Base-by-base conservation (phyloP, 2,888 invertebrate species). In the Pseudanteris insignis region DNA sequence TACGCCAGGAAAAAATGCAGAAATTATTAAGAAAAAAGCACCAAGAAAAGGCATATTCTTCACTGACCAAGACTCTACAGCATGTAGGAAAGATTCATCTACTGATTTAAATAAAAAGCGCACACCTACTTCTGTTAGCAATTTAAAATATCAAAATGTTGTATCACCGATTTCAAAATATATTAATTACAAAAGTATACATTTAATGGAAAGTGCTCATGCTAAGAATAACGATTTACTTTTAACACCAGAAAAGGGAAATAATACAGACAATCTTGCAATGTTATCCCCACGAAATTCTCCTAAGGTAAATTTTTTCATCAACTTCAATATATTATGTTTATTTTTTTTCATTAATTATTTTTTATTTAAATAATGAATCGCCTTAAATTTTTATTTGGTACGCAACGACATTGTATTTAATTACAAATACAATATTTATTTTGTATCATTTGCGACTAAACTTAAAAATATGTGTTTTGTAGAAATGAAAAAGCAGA, bases 151-250 rank as follows among this genome's bases (percentile, higher is more conserved):
- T 14, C 59, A 70, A n/a, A 69, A 65, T 5, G 65, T 78, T 2
- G 59, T 68, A 25, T 77, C 77, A 4, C 78, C 78, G 0, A 64
- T 78, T 2, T 70, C 69, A 14, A 65, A 71, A 44, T 78, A 78
- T 21, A 76, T 78, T 24, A 67, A 62, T 28, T 71, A 75, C 2
- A 73, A 70, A 0, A 71, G 74, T 48, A 62, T 61, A n/a, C 65
- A 70, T 38, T 66, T 76, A 2, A 60, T 76, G 18, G 68, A 73
- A 29, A 77, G 75, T 55, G 57, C 69, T 10, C 70, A 46, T 1
- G 46, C 64, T 7, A 64, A 65, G 34, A 69, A 28, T 0, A 69
- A 73, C 14, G 68, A 70, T 24, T 59, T 63, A 48, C 29, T 73
- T 13, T 40, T 72, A 2, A 73, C 73, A 1, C 73, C 72, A 0